These are phyloP conservation scores for Mastacembelus armatus DNA, from an alignment of 2,797 vertebrate species.

Conservation along the genomic window DNA sequence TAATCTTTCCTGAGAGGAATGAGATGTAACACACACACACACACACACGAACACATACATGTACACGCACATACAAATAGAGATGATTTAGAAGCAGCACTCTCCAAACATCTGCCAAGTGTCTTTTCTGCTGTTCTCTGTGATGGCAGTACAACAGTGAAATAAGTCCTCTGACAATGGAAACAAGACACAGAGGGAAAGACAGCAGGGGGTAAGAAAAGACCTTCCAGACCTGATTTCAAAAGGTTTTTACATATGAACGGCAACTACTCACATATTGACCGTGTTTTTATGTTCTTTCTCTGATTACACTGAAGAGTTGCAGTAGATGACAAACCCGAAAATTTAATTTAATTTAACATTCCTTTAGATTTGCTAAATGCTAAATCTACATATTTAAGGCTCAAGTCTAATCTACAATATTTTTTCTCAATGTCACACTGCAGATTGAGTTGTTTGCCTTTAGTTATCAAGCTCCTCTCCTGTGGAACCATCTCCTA, in stretches of 20 bases:
- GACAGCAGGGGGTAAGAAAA: slow-evolving; percentile 4
- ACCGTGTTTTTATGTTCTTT: neutral
- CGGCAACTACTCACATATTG: neutral
- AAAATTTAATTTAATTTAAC: no score
- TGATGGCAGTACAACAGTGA: slow-evolving; percentile 33
- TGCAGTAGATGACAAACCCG: no score
- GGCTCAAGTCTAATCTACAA: no score
- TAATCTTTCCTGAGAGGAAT: slow-evolving; percentile 32
- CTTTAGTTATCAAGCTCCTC: no score
- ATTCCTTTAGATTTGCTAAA: no score
- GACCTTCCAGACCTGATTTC: neutral
- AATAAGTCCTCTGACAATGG: slow-evolving; percentile 46
- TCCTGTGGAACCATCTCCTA: no score
- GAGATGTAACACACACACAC: neutral
- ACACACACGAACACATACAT: slow-evolving; percentile 30
- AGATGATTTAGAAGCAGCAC: slow-evolving; percentile 26
- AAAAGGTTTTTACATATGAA: neutral
- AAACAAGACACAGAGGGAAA: slow-evolving; percentile 18
- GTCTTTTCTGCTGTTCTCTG: slow-evolving; percentile 38
- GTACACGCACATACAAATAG: no score
- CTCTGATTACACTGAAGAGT: neutral
- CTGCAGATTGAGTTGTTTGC: neutral
- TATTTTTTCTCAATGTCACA: no score
- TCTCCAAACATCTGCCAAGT: slow-evolving; percentile 60
- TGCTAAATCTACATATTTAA: neutral